Evolutionary conservation across 2,888 invertebrate species (phyloP), one percentile per base, ranked within the genome.

Genomic region (Aethes cnicana): DNA sequence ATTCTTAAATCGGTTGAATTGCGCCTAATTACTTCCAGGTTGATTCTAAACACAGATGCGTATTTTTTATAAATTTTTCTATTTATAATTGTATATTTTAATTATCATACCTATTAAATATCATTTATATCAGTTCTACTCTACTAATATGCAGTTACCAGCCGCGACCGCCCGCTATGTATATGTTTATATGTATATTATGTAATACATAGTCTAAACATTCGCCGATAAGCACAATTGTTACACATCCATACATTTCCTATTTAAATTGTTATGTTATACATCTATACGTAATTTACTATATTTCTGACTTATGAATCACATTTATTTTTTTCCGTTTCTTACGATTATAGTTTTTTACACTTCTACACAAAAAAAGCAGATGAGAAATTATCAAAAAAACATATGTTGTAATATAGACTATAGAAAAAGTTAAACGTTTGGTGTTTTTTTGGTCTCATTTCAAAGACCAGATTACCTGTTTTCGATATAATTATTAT

Each of bases 41-140:
- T 80, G 81, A 81, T 78, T 80, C 73, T 69, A 72, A 66, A 81
- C 77, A 78, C 81, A 82, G 82, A 82, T 82, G 78, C 77, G 62
- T 63, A 66, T 70, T 68, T 57, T 61, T 54, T 56, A 52, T 61
- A 65, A 59, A 66, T 60, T 68, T 67, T 53, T 42, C 63, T 68
- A 63, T 57, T 50, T 53, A 47, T 61, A 61, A 47, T 46, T 58
- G 47, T 57, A 56, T 59, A 56, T 62, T 66, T 63, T 64, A 64
- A 68, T 68, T 67, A 70, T 57, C 64, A 66, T 63, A 66, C 59
- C 63, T 63, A 60, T 52, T 58, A 64, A 55, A 58, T 57, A 54
- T 53, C n/a, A 59, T 61, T 53, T 59, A 53, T 61, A 62, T 53
- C 52, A 46, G 20, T 52, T 57, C 74, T 73, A 72, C 60, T 62